Evolutionary conservation across 2,888 invertebrate genomes (phyloP), one percentile per base, ranked within the genome.

Genomic region (Noctua pronuba): DNA sequence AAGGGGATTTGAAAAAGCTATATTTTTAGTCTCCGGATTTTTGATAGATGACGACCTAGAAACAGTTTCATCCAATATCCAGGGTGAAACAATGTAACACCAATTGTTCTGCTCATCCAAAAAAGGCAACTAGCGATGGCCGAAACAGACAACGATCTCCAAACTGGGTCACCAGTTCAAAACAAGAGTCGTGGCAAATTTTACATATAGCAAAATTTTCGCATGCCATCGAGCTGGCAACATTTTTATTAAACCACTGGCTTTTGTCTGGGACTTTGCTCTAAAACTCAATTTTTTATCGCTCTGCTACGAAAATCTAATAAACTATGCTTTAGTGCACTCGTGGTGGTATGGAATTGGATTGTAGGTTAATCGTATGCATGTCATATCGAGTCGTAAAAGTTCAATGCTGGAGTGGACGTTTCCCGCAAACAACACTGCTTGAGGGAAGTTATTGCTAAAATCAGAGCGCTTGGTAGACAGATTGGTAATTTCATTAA

Each of bases 201-300:
- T 82, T 73, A 83, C 86, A 83, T 86, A 72, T 76, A 74, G 18
- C 71, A 76, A 83, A 78, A 83, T 79, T 72, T 84, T 83, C 79
- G 79, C 79, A 76, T 76, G 67, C 75, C 49, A 86, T 79, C 44
- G 77, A 82, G 75, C 64, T 80, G 75, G 84, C 86, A 89, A 91
- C 89, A 90, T 91, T 93, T 93, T 92, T 93, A 94, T 92, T 92
- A 90, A 91, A 88, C 88, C 87, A 85, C 67, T 82, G 69, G 64
- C 86, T 77, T 76, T 73, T 73, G 73, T 77, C 62, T 88, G 90
- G 89, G 82, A 88, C 87, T 88, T 88, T 88, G 85, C 88, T 91
- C 88, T 88, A 86, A 77, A 90, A 90, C 82, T 52, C 89, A 87
- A 88, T 88, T 91, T 92, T 85, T 82, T 85, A 72, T 81, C 58